These are phyloP conservation scores for Aphelinus atriplicis DNA, from an alignment of 1,140 invertebrate genomes.

Conservation along the genomic window DNA sequence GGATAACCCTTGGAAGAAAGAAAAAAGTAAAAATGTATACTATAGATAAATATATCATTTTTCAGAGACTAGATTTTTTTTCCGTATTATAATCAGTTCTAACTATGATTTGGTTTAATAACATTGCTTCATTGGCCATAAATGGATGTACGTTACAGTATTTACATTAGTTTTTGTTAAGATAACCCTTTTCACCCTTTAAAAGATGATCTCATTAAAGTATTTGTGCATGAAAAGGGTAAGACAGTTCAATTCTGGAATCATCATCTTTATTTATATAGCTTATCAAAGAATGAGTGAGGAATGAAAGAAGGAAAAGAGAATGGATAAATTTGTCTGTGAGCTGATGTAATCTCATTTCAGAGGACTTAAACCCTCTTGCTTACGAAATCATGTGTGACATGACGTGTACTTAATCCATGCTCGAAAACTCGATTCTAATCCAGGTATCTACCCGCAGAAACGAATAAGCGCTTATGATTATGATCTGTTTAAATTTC, in stretches of 20 bases:
- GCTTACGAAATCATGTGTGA: constrained; percentile 56
- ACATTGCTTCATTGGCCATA: no score
- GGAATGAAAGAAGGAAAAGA: constrained; percentile 14
- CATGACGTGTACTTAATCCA: constrained; percentile 60
- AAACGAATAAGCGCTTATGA: neutral
- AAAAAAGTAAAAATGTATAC: no score
- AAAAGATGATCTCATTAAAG: no score
- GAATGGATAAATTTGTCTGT: constrained; percentile 27
- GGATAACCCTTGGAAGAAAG: no score
- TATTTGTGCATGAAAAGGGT: constrained; percentile 3
- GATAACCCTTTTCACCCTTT: no score
- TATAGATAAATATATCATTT: no score
- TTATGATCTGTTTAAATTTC: constrained; percentile 34
- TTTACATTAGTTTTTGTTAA: no score
- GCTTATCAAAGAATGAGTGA: neutral
- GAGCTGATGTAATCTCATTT: constrained; percentile 43
- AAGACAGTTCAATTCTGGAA: constrained; percentile 6
- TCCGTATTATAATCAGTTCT: no score
- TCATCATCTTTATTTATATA: constrained; percentile 3
- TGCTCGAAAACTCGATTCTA: constrained; percentile 61
- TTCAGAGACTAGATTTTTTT: no score
- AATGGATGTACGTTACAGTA: no score
- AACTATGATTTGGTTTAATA: no score
- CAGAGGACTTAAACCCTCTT: constrained; percentile 45
- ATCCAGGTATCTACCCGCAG: constrained; percentile 49